Conservation (phyloP, 2,113 vertebrate genomes). For the Camelus dromedarius region DNA sequence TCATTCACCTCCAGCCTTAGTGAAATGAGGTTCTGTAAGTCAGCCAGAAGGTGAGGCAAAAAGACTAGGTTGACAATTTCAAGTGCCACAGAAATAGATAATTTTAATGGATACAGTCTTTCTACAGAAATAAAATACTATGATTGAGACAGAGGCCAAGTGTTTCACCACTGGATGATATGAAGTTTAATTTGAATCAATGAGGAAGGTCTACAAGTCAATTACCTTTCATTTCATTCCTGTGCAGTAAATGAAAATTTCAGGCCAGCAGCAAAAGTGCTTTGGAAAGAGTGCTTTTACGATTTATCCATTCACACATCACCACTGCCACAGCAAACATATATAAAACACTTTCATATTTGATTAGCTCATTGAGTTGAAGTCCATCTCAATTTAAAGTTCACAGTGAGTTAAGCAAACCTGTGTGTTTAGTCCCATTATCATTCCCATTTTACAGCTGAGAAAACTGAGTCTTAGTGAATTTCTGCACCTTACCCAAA, state of each 20-base stretch:
- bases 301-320: not conserved
- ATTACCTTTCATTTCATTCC: conserved; percentile 57
- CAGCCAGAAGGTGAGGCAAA: conserved; percentile 70
- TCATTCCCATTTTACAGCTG: conserved; percentile 37
- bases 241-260: conserved; percentile 59
- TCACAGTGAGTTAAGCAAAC: not conserved
- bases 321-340: not conserved
- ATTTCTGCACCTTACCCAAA: not conserved
- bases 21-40: conserved; percentile 61
- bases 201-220: conserved; percentile 64
- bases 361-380: conserved; percentile 3
- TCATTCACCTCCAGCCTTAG: not conserved
- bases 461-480: not conserved
- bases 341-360: not conserved
- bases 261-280: conserved; percentile 24
- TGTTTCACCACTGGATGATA: conserved; percentile 24
- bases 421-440: not conserved
- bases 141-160: conserved; percentile 68
- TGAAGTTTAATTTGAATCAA: conserved; percentile 74
- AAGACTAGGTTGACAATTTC: conserved; percentile 62
- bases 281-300: conserved; percentile 1
- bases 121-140: conserved; percentile 74
- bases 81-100: conserved; percentile 74
- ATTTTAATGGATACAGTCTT: conserved; percentile 75
- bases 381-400: not conserved